A percentile compares a stretch with the other conserved stretches of the same genome.
phyloP scores from a whole-genome alignment of 1,140 invertebrate genomes.

The Drosophila kohkoa region DNA sequence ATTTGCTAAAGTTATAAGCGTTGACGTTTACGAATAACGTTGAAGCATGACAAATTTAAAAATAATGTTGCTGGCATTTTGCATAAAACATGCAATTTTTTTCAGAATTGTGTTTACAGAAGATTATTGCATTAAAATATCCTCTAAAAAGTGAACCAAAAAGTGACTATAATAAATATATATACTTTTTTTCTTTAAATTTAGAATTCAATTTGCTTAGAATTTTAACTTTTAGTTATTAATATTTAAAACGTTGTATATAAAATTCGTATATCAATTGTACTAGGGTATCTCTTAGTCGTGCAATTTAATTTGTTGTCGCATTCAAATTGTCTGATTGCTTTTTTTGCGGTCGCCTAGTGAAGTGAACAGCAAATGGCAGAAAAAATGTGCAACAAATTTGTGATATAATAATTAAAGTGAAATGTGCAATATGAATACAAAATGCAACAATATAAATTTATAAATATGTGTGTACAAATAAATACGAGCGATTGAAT shows the following conservation, averaged over 20 bases:
- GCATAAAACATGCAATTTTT: slow-evolving; percentile 20
- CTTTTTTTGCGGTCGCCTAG: slow-evolving; percentile 7
- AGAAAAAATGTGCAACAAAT: slow-evolving; percentile 32
- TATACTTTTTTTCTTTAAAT: too few species aligned
- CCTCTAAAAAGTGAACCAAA: not conserved
- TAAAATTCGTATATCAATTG: not conserved
- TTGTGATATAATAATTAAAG: slow-evolving; percentile 31
- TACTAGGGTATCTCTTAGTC: not conserved
- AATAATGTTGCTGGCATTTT: slow-evolving; percentile 25
- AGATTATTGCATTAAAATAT: not conserved
- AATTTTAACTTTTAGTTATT: too few species aligned
- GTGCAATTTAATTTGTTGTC: fast-evolving
- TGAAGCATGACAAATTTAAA: slow-evolving; percentile 3
- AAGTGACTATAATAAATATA: too few species aligned
- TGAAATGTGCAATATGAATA: slow-evolving; percentile 29
- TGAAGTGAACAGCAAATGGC: slow-evolving; percentile 16
- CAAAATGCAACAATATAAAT: slow-evolving; percentile 10
- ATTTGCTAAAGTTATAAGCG: slow-evolving; percentile 24
- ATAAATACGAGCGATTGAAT: slow-evolving; percentile 7
- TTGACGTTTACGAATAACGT: slow-evolving; percentile 34
- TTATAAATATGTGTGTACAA: slow-evolving; percentile 7
- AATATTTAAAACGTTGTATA: not conserved
- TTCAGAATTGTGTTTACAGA: slow-evolving; percentile 4
- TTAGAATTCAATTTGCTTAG: too few species aligned
- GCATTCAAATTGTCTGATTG: not conserved